A percentile compares a stretch with the other conserved stretches of the same genome.
Evolutionary conservation across 2,797 vertebrate species (phyloP).

Genomic region (Vireo griseus): DNA sequence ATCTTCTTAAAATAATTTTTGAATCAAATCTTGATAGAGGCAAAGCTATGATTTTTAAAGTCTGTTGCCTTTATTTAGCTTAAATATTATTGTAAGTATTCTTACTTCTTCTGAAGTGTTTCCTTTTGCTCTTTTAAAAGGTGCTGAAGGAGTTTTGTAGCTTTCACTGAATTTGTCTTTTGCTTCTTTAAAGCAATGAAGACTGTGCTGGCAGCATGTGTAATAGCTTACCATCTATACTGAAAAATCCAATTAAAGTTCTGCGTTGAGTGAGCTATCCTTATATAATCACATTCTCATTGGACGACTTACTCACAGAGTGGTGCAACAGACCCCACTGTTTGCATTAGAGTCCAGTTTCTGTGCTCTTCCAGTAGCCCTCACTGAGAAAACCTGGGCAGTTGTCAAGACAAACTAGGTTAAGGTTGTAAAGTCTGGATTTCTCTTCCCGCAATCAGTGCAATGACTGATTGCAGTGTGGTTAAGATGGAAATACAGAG

Average conservation of each 20-base stretch:
- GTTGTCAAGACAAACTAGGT: not conserved
- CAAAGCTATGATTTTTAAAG: not conserved
- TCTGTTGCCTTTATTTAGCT: not conserved
- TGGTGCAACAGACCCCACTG: not conserved
- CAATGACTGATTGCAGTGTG: not conserved
- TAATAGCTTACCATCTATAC: not conserved
- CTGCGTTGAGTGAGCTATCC: not conserved
- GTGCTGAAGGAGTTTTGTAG: not conserved
- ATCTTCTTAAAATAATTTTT: not conserved
- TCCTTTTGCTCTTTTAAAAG: not conserved
- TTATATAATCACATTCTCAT: not conserved
- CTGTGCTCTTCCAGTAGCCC: not conserved
- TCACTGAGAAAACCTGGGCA: not conserved
- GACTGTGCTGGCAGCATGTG: not conserved
- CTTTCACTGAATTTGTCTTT: not conserved
- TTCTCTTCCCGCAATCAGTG: not conserved
- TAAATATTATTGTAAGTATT: not conserved
- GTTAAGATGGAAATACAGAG: not conserved
- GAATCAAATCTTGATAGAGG: not conserved
- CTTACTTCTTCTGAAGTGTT: not conserved
- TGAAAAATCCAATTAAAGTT: not conserved
- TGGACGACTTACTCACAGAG: not conserved
- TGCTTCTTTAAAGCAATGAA: not conserved
- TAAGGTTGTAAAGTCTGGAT: not conserved
- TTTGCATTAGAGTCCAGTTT: not conserved